Percentiles rank a stretch among this genome's conserved stretches.
Evolutionary conservation across 2,797 vertebrate species (phyloP).

Genomic region (Erethizon dorsatum): DNA sequence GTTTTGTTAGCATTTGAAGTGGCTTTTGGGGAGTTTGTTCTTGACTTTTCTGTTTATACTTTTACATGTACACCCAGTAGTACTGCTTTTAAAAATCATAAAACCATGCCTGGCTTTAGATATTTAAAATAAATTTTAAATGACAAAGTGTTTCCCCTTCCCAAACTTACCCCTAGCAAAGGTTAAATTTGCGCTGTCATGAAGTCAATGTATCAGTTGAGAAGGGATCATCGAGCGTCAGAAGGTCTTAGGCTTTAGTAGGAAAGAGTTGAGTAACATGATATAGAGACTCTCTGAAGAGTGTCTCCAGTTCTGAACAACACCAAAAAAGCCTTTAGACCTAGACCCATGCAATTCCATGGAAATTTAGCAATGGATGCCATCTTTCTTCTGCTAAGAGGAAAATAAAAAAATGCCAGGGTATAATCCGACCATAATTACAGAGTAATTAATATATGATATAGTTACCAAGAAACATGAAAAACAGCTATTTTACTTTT

Average conservation of each 20-base stretch:
- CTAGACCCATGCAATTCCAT: not conserved
- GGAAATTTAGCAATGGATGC: not conserved
- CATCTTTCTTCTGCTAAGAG: not conserved
- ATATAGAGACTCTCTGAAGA: not conserved
- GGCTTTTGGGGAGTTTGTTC: not conserved
- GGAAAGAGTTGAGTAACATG: not conserved
- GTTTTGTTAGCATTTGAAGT: conserved; percentile 16
- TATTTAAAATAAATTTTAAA: not conserved
- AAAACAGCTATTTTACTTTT: not conserved
- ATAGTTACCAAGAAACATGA: not conserved
- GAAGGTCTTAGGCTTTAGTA: not conserved
- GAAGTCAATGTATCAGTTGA: not conserved
- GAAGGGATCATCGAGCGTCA: not conserved
- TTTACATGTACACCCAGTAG: not conserved
- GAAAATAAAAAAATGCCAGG: not conserved
- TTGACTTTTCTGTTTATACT: not conserved
- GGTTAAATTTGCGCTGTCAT: not conserved
- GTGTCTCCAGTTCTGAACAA: not conserved
- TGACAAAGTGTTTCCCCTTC: not conserved
- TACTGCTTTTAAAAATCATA: conserved; percentile 27
- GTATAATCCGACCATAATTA: not conserved
- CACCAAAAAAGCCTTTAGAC: not conserved
- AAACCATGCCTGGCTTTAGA: not conserved
- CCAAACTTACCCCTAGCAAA: not conserved
- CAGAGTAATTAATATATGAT: not conserved